These are phyloP conservation scores for Timema cristinae DNA, from an alignment of 2,888 invertebrate species.

Conservation along the genomic window DNA sequence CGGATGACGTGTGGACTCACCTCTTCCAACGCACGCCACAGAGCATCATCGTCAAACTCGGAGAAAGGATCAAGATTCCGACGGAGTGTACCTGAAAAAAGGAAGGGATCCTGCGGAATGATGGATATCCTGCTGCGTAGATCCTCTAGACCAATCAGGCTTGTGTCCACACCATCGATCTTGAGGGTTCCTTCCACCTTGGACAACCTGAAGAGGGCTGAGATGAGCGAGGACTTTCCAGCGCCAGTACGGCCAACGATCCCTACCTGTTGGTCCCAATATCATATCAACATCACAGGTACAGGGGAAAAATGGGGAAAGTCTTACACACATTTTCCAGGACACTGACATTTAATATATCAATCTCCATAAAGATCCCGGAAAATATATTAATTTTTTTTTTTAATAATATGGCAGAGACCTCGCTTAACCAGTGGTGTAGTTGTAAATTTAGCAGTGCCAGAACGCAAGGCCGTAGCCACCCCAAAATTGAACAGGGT, in stretches of 20 bases:
- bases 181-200: slow-evolving; percentile 62
- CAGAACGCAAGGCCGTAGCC: no score
- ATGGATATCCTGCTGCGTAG: slow-evolving; percentile 59
- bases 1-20: no score
- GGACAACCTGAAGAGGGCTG: slow-evolving; percentile 64
- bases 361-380: no score
- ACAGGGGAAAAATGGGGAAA: no score
- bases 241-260: slow-evolving; percentile 65
- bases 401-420: no score
- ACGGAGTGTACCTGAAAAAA: slow-evolving; percentile 54
- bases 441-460: no score
- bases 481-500: no score
- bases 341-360: no score
- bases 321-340: no score
- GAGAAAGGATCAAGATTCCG: slow-evolving; percentile 50
- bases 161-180: slow-evolving; percentile 61
- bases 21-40: slow-evolving; percentile 46
- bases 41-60: slow-evolving; percentile 45
- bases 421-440: no score
- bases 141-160: slow-evolving; percentile 55
- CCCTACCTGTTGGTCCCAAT: slow-evolving; percentile 51
- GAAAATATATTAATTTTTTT: no score
- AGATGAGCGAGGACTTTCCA: slow-evolving; percentile 66
- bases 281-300: neutral
- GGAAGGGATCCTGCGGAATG: slow-evolving; percentile 56